Percentiles rank a stretch among this genome's conserved stretches.
These are phyloP conservation scores for Enteromius afrohamiltoni DNA, from an alignment of 2,797 vertebrate species.

Conservation along the genomic window DNA sequence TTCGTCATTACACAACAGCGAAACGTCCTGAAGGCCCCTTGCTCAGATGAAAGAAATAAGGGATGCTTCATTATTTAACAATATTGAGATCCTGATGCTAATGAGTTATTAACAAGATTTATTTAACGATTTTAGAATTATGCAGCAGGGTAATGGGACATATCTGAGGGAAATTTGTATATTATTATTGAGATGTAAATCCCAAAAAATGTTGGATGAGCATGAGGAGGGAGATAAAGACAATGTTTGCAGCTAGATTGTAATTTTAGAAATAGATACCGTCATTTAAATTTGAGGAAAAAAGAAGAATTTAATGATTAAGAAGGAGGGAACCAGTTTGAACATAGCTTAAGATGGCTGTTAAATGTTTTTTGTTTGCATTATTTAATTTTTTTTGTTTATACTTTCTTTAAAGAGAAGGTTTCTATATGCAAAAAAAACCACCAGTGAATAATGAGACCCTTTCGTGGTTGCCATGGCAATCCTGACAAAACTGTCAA, in stretches of 20 bases:
- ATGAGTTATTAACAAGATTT: conserved; percentile 59
- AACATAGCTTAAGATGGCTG: neutral
- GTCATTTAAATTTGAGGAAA: neutral
- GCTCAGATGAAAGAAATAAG: conserved; percentile 72
- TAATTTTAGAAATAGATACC: neutral
- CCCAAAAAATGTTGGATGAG: neutral
- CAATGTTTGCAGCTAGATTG: conserved; percentile 26
- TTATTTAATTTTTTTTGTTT: conserved; percentile 55
- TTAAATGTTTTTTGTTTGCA: conserved; percentile 56
- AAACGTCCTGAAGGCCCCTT: conserved; percentile 66
- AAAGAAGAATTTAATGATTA: neutral
- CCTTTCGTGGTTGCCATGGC: conserved; percentile 79
- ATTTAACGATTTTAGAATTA: conserved; percentile 41
- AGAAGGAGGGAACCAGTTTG: neutral
- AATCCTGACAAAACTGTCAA: conserved; percentile 84
- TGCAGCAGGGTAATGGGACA: conserved; percentile 41
- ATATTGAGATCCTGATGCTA: conserved; percentile 66
- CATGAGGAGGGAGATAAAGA: neutral
- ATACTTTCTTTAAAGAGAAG: conserved; percentile 67
- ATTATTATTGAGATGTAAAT: conserved; percentile 44
- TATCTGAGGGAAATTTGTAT: conserved; percentile 33
- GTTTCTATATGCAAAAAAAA: conserved; percentile 68
- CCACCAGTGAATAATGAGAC: conserved; percentile 78
- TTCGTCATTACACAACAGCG: conserved; percentile 74
- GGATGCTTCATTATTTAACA: conserved; percentile 75